Percentiles rank a stretch among this genome's conserved stretches.
Conservation (phyloP, 2,888 invertebrate genomes). For the Nephrotoma guestfalica region DNA sequence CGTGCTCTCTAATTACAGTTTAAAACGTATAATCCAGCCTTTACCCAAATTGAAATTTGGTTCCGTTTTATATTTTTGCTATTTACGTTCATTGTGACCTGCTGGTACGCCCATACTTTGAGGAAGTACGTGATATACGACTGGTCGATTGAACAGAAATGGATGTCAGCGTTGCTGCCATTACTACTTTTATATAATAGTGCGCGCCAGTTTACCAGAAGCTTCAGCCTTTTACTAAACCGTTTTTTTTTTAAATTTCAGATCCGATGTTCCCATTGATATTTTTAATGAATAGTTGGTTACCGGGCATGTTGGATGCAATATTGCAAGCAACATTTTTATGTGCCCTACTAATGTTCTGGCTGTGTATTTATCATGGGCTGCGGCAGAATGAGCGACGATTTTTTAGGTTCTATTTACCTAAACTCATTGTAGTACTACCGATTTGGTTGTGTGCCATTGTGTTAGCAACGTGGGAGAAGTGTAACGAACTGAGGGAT, state of each 20-base stretch:
- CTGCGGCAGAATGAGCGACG: slow-evolving; percentile 81
- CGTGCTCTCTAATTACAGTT: slow-evolving; percentile 50
- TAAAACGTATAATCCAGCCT: slow-evolving; percentile 89
- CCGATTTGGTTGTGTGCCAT: slow-evolving; percentile 78
- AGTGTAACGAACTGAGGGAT: slow-evolving; percentile 73
- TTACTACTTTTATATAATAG: slow-evolving; percentile 82
- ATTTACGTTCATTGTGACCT: slow-evolving; percentile 71
- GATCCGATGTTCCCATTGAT: slow-evolving; percentile 90
- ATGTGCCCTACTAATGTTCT: slow-evolving; percentile 75
- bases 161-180: slow-evolving; percentile 81
- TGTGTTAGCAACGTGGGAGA: slow-evolving; percentile 79
- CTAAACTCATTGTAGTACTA: slow-evolving; percentile 76
- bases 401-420: slow-evolving; percentile 75
- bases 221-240: not conserved
- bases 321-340: slow-evolving; percentile 82
- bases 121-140: slow-evolving; percentile 76
- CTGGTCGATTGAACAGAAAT: slow-evolving; percentile 97
- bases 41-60: slow-evolving; percentile 96
- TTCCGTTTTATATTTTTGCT: slow-evolving; percentile 86
- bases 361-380: slow-evolving; percentile 93
- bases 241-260: slow-evolving; percentile 27
- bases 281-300: slow-evolving; percentile 75
- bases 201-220: slow-evolving; percentile 35
- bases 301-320: slow-evolving; percentile 86
- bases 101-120: slow-evolving; percentile 83